Evolutionary conservation across 2,888 invertebrate species (phyloP).

Genomic region (Drosophila testacea): DNA sequence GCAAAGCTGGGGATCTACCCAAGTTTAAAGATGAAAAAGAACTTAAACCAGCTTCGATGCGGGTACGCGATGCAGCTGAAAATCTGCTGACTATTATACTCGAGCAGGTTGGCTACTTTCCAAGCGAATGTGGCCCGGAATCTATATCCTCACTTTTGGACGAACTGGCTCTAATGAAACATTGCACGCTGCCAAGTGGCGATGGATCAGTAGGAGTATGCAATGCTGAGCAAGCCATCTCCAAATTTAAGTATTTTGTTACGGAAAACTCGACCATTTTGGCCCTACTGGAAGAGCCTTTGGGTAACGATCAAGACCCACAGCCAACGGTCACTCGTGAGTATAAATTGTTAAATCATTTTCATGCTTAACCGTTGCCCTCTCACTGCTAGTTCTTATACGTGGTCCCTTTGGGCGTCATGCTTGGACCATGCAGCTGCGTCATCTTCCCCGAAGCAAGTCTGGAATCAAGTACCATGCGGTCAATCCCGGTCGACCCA

Average conservation of each 20-base stretch:
- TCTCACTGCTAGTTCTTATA: slow-evolving; percentile 88
- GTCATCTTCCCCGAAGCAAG: slow-evolving; percentile 94
- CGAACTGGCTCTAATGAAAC: slow-evolving; percentile 92
- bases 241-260: slow-evolving; percentile 94
- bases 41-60: slow-evolving; percentile 97
- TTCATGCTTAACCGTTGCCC: not conserved
- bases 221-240: slow-evolving; percentile 87
- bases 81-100: slow-evolving; percentile 95
- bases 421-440: slow-evolving; percentile 96
- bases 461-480: slow-evolving; percentile 88
- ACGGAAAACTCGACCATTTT: slow-evolving; percentile 95
- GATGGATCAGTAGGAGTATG: slow-evolving; percentile 62
- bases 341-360: slow-evolving; percentile 23
- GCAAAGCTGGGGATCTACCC: slow-evolving; percentile 94
- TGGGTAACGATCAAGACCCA: slow-evolving; percentile 96
- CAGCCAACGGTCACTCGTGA: slow-evolving; percentile 93
- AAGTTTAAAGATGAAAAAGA: slow-evolving; percentile 98
- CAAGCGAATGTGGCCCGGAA: slow-evolving; percentile 93
- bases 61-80: slow-evolving; percentile 99
- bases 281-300: slow-evolving; percentile 95
- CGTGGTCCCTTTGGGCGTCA: slow-evolving; percentile 97
- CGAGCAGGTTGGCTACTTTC: slow-evolving; percentile 95
- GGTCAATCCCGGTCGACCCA: slow-evolving; percentile 89
- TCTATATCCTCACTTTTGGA: slow-evolving; percentile 94
- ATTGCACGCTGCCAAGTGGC: slow-evolving; percentile 87